A percentile compares a stretch with the other conserved stretches of the same genome.
phyloP scores from a whole-genome alignment of 2,888 invertebrate genomes.

The Tiliacea citrago region DNA sequence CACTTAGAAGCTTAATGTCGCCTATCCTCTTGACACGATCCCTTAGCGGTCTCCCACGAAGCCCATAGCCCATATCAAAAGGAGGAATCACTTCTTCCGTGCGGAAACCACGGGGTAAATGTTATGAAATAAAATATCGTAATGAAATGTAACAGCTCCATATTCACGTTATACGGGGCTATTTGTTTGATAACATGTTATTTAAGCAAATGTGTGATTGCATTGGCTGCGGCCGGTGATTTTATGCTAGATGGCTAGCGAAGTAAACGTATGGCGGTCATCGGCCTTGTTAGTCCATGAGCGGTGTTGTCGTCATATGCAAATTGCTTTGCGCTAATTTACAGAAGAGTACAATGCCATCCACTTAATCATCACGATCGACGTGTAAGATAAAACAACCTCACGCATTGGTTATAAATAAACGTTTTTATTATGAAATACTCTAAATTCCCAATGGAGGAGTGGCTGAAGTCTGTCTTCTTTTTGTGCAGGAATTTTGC shows the following conservation, averaged over 20 bases:
- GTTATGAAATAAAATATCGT: slow-evolving; percentile 26
- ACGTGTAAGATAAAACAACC: slow-evolving; percentile 39
- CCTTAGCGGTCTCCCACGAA: background rate
- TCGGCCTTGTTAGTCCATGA: slow-evolving; percentile 79
- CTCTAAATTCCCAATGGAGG: slow-evolving; percentile 25
- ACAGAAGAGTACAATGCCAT: slow-evolving; percentile 73
- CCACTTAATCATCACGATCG: slow-evolving; percentile 55
- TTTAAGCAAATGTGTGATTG: slow-evolving; percentile 64
- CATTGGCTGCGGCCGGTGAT: slow-evolving; percentile 67
- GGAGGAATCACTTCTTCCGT: slow-evolving; percentile 1
- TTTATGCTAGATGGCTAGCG: slow-evolving; percentile 70
- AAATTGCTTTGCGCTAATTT: slow-evolving; percentile 81
- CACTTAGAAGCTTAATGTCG: slow-evolving; percentile 16
- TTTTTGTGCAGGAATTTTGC: slow-evolving; percentile 12
- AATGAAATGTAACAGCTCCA: slow-evolving; percentile 25
- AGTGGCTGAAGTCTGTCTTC: slow-evolving; percentile 16
- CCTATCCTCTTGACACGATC: slow-evolving; percentile 1
- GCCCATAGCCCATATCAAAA: background rate
- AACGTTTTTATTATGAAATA: slow-evolving; percentile 30
- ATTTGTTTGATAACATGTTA: slow-evolving; percentile 62
- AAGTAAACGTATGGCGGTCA: slow-evolving; percentile 80
- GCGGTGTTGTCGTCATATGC: slow-evolving; percentile 77
- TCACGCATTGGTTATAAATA: slow-evolving; percentile 21
- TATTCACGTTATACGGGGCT: slow-evolving; percentile 15
- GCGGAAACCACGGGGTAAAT: background rate